A percentile compares a stretch with the other conserved stretches of the same genome.
Evolutionary conservation across 2,113 vertebrate species (phyloP).

Genomic region (Chaetodon trifascialis): DNA sequence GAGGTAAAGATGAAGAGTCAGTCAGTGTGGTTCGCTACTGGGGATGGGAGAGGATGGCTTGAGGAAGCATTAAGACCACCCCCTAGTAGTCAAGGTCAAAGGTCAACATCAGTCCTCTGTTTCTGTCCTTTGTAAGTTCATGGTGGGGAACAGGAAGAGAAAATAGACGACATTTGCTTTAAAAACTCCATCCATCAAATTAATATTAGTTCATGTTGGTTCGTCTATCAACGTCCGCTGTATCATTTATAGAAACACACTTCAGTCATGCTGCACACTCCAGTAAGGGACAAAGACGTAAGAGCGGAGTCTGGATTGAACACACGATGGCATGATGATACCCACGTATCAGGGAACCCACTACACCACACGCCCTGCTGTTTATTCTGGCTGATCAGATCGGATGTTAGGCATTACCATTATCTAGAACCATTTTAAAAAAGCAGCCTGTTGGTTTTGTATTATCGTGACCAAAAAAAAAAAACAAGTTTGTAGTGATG

Average conservation of each 20-base stretch:
- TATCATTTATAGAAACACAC: constrained; percentile 77
- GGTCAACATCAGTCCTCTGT: constrained; percentile 68
- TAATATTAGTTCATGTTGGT: constrained; percentile 74
- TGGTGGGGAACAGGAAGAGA: constrained; percentile 65
- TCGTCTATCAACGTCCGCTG: constrained; percentile 50
- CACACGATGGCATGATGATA: constrained; percentile 69
- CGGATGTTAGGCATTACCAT: constrained; percentile 66
- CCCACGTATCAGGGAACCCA: constrained; percentile 48
- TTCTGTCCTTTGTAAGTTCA: constrained; percentile 59
- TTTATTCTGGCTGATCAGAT: constrained; percentile 52
- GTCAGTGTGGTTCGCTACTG: constrained; percentile 73
- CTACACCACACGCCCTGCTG: constrained; percentile 52
- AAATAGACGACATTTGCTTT: constrained; percentile 69
- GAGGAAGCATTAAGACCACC: constrained; percentile 82
- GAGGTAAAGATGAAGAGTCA: constrained; percentile 75
- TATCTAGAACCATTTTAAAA: constrained; percentile 68
- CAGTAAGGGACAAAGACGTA: constrained; percentile 70
- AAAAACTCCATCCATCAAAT: constrained; percentile 73
- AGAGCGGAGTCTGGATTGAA: constrained; percentile 64
- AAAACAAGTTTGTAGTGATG: constrained; percentile 68
- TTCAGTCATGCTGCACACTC: constrained; percentile 77
- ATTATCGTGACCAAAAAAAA: constrained; percentile 60
- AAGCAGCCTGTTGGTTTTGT: constrained; percentile 80
- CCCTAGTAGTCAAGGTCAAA: constrained; percentile 76
- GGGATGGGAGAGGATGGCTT: constrained; percentile 79